phyloP scores from a whole-genome alignment of 2,888 invertebrate genomes.

The Nephrotoma appendiculata region DNA sequence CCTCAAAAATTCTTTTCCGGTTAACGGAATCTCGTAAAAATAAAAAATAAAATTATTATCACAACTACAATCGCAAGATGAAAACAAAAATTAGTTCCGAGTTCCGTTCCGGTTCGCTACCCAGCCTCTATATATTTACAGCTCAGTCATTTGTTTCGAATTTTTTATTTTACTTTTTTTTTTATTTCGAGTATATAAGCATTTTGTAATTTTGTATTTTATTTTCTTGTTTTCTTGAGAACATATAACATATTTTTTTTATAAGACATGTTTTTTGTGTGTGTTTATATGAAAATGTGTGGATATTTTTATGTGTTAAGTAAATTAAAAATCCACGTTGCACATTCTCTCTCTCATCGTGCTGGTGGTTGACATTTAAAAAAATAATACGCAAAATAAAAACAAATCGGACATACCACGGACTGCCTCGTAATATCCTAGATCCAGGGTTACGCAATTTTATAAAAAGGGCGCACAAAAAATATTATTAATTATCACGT shows the following conservation, averaged over 20 bases:
- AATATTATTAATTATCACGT: background rate
- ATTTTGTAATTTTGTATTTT: background rate
- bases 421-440: conserved; percentile 34
- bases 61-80: background rate
- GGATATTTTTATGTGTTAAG: background rate
- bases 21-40: background rate
- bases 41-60: background rate
- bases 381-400: background rate
- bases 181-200: background rate
- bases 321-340: background rate
- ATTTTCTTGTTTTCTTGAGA: background rate
- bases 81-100: background rate
- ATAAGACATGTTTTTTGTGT: background rate
- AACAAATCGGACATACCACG: conserved; percentile 22
- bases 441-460: conserved; percentile 26
- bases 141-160: background rate
- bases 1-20: background rate
- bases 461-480: background rate
- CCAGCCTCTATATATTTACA: background rate
- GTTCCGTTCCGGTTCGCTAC: background rate
- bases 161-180: background rate
- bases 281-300: background rate
- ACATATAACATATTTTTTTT: background rate
- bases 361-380: background rate
- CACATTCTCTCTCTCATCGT: background rate